These are phyloP conservation scores for Bucco capensis DNA, from an alignment of 2,113 vertebrate genomes.

Conservation along the genomic window DNA sequence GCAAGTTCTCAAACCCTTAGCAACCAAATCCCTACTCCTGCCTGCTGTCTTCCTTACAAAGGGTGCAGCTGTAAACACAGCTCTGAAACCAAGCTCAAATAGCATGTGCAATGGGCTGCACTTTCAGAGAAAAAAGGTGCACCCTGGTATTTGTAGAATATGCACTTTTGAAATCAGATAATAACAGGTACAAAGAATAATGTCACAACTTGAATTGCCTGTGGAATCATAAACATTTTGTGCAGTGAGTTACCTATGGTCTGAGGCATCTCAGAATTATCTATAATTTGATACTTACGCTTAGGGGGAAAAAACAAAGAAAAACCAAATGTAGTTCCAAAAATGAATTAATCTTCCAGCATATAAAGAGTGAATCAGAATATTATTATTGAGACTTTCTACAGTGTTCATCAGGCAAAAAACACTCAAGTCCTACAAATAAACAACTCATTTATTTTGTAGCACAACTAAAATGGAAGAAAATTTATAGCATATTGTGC, in stretches of 20 bases:
- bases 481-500: conserved; percentile 33
- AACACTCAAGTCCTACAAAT: neutral
- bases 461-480: neutral
- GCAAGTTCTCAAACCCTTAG: neutral
- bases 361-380: neutral
- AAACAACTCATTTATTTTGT: neutral
- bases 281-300: neutral
- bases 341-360: neutral
- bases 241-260: neutral
- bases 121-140: neutral
- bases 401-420: neutral
- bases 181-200: neutral
- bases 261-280: neutral
- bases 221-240: neutral
- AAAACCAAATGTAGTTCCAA: neutral
- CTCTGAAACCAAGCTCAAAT: neutral
- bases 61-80: neutral
- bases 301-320: neutral
- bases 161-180: neutral
- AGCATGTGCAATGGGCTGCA: neutral
- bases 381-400: neutral
- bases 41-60: neutral
- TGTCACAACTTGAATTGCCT: neutral
- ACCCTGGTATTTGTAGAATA: neutral
- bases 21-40: neutral